Base-by-base conservation (phyloP, 2,888 invertebrate species). In the Entomobrya multifasciata region DNA sequence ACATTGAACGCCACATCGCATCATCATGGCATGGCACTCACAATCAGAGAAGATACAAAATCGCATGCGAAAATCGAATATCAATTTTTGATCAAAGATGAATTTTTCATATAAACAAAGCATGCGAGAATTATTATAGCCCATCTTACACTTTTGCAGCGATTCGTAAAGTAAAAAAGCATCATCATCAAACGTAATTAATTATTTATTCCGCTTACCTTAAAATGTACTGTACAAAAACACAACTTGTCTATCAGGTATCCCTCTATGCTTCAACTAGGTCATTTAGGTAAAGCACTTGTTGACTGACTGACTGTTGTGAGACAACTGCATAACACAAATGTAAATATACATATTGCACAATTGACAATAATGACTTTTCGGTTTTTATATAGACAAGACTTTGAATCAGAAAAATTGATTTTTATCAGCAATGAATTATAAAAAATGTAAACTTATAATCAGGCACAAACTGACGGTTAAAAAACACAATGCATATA, bases 231-330 rank as follows among this genome's bases (percentile, higher is more conserved):
- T 49, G 72, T 83, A 74, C 49, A 72, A 72, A 72, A 72, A 72
- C 82, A 83, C 70, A 81, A 72, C 30, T 62, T 44, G 65, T 49
- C 25, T 55, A 81, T 81, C 62, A 70, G 80, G 82, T 62, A 74
- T 74, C 76, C 81, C 74, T 57, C 82, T 83, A 83, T 62, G 62
- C 82, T 72, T 83, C 82, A 83, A 62, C 74, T 74, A 83, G 82
- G 82, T 83, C 82, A 83, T 74, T 83, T 83, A 83, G 82, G 62
- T 83, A 72, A 74, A 83, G 62, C 74, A 76, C 82, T 76, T 83
- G 82, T 49, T 83, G 72, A 72, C 47, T 72, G 72, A 72, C 72
- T 72, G 72, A 72, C 72, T 72, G n/a, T n/a, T n/a, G 72, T n/a
- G 72, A 72, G 72, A 72, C 82, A 83, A 83, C 82, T 83, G 82